A percentile compares a stretch with the other conserved stretches of the same genome.
Conservation (phyloP, 2,113 vertebrate species). For the Aspiorhynchus laticeps region DNA sequence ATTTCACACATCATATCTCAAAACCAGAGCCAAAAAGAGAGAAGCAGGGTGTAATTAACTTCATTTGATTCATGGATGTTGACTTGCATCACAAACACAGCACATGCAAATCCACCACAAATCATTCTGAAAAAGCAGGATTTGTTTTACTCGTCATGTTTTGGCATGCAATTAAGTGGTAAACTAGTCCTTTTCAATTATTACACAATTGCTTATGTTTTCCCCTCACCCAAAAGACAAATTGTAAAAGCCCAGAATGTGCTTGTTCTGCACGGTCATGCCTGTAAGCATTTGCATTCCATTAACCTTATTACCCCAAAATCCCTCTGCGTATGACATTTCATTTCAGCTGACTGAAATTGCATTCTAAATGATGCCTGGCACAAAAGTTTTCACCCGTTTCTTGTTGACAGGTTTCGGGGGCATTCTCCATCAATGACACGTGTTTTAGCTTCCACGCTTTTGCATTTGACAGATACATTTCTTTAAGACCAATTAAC, state of each 20-base stretch:
- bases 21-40: background rate
- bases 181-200: background rate
- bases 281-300: slow-evolving; percentile 45
- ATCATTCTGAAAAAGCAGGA: slow-evolving; percentile 7
- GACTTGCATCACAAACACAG: background rate
- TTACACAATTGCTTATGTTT: slow-evolving; percentile 11
- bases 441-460: slow-evolving; percentile 16
- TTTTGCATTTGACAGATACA: background rate
- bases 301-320: slow-evolving; percentile 50
- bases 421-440: background rate
- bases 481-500: slow-evolving; percentile 41
- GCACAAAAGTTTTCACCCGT: background rate
- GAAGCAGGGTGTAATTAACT: background rate
- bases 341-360: slow-evolving; percentile 36
- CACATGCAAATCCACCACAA: background rate
- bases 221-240: background rate
- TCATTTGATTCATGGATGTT: slow-evolving; percentile 20
- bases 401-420: slow-evolving; percentile 29
- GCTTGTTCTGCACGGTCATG: slow-evolving; percentile 26
- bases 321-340: slow-evolving; percentile 42
- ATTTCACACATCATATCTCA: slow-evolving; percentile 24
- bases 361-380: slow-evolving; percentile 43
- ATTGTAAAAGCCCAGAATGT: slow-evolving; percentile 15
- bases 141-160: background rate
- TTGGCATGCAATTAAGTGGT: background rate